Base-by-base conservation (phyloP, 2,888 invertebrate genomes). In the Adineta ricciae region DNA sequence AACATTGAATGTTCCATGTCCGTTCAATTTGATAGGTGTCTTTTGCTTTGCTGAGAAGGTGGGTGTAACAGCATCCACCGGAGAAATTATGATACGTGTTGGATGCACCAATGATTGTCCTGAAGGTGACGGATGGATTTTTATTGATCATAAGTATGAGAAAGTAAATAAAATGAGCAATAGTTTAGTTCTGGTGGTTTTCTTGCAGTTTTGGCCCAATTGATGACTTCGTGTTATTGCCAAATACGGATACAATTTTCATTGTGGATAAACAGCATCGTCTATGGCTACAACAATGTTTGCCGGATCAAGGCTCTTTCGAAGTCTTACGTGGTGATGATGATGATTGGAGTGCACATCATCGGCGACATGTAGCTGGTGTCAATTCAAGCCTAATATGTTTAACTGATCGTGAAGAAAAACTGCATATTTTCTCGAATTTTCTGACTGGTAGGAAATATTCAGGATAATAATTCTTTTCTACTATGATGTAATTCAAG, bases 71-170 rank as follows among this genome's bases (percentile, higher is more conserved):
- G 41, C 78, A 41, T 24, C 2, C n/a, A 11, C 11, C 9, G 38
- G 41, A n/a, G 78, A 78, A 78, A 78, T 78, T 32, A 38, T 78
- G 24, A n/a, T 78, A 8, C 78, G 78, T 41, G 14, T 78, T 21
- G 78, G 78, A 41, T 78, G 78, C n/a, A 78, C 38, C 24, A 24
- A 78, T 41, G 78, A 78, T 78, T 78, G 78, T 78, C 78, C 41
- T 9, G 78, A 78, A 41, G 78, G 78, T 41, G 78, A 78, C n/a
- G 78, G 78, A n/a, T 78, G 78, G 78, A 78, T 78, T 78, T 41
- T 78, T 78, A 78, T 78, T 78, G 41, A 78, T 36, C 41, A 78
- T 78, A 41, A n/a, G 78, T 78, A 24, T 11, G n/a, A 41, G 1
- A 52, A 21, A 21, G 21, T 38, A 3, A 50, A 50, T 7, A 50